Evolutionary conservation across 1,140 invertebrate genomes (phyloP), one percentile per base, ranked within the genome.

Genomic region (Formica selysi): DNA sequence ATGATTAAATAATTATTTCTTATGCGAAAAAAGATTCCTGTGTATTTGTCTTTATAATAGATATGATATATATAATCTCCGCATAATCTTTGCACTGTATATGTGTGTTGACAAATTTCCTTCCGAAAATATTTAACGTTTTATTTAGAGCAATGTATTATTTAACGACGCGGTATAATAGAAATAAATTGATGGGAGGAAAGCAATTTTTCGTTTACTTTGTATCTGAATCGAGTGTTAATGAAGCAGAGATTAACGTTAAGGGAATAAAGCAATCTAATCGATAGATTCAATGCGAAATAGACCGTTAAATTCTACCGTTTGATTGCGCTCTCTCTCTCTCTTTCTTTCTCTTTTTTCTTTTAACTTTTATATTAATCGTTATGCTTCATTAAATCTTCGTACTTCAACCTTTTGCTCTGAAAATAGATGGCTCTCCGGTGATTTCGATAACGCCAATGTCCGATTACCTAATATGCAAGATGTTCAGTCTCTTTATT

Each of bases 301-400:
- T 74, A 83, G 79, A 83, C 79, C 68, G 79, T 83, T 83, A 83
- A 74, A 83, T 83, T 83, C 79, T 83, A 48, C 68, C 62, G 54
- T 73, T 74, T 11, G 29, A 74, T 74, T 62, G 79, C 79, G 61
- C 38, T 54, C 65, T 54, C 48, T 51, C 16, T 51, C 44, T 48
- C 13, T 48, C 38, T 54, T 51, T 54, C 48, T 51, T 4, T 51
- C 44, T 48, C 13, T 48, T 0, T 48, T 16, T 10, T 51, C 19
- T 51, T 51, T 51, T 44, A 44, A 38, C 68, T 74, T 74, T 83
- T 83, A 62, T 70, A 74, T 83, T 83, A 83, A 83, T 73, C 54
- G 79, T 26, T 57, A 83, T 26, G 79, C 67, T 73, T 81, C 79
- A 81, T 83, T 83, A 83, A 83, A 81, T 54, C 79, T 61, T 71